Base-by-base conservation (phyloP, 2,888 invertebrate species). In the Onthophagus sagittarius region DNA sequence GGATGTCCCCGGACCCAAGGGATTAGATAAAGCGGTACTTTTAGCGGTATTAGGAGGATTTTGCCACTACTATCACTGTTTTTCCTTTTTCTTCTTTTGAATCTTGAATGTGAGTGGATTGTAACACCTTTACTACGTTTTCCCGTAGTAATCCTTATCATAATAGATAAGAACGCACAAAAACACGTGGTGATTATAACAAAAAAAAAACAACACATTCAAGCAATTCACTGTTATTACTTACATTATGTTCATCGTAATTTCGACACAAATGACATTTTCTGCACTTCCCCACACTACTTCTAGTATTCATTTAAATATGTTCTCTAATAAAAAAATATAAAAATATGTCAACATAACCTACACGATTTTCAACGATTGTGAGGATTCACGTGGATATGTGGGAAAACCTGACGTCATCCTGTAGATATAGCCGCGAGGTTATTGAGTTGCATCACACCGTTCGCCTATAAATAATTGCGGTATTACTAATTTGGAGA, bases 21-120 rank as follows among this genome's bases (percentile, higher is more conserved):
- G 67, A 67, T 67, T 67, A 67, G 67, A 67, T 67, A 67, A 67
- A 67, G 67, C 15, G 67, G 67, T 23, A 23, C 67, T 67, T 67
- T 67, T 67, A 67, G 23, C 23, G 67, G 67, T 67, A 67, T 67
- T 67, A 67, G 32, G 32, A 23, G 23, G 23, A 23, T 23, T 67
- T 32, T 23, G n/a, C 23, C 9, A 67, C 15, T 5, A 67, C 32
- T 67, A 15, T 23, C 65, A 23, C 15, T 23, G n/a, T 64, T 64
- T 64, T 64, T 64, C 14, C 64, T 64, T 64, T 64, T 23, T 64
- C 63, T 63, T 63, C 15, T 63, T 63, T 15, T 63, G 39, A 11
- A 9, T 53, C 11, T 11, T 53, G 9, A 4, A 53, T 53, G 39
- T 53, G 7, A 53, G 39, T 7, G 7, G 39, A 11, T 9, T 53